These are phyloP conservation scores for Myiotriccus ornatus DNA, from an alignment of 2,797 vertebrate genomes.

Conservation along the genomic window DNA sequence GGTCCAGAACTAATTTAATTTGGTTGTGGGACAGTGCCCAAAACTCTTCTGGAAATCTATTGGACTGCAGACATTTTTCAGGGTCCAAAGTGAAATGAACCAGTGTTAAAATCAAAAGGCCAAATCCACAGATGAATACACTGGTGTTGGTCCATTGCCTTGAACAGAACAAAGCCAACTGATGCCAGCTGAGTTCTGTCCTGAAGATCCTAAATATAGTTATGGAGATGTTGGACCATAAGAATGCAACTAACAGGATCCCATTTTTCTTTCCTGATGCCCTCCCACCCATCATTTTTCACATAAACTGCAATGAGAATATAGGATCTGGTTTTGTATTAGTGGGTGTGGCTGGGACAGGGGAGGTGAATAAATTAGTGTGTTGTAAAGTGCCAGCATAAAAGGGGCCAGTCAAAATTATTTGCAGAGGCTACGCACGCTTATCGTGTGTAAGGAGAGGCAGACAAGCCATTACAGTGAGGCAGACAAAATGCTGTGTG, in stretches of 20 bases:
- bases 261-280: neutral
- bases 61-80: neutral
- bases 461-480: neutral
- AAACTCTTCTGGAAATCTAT: neutral
- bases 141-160: neutral
- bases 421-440: neutral
- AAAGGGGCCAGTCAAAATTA: neutral
- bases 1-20: conserved; percentile 49
- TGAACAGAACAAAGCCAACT: neutral
- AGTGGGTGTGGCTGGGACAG: neutral
- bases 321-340: neutral
- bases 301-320: neutral
- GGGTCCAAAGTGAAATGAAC: conserved; percentile 11
- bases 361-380: neutral
- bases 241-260: neutral
- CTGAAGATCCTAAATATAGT: neutral
- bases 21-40: neutral
- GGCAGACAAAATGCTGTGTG: neutral
- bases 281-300: neutral
- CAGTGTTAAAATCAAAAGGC: neutral
- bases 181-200: neutral
- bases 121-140: neutral
- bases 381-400: neutral
- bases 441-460: neutral
- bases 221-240: neutral